Conservation (phyloP, 2,888 invertebrate species). For the Pinctada fucata region DNA sequence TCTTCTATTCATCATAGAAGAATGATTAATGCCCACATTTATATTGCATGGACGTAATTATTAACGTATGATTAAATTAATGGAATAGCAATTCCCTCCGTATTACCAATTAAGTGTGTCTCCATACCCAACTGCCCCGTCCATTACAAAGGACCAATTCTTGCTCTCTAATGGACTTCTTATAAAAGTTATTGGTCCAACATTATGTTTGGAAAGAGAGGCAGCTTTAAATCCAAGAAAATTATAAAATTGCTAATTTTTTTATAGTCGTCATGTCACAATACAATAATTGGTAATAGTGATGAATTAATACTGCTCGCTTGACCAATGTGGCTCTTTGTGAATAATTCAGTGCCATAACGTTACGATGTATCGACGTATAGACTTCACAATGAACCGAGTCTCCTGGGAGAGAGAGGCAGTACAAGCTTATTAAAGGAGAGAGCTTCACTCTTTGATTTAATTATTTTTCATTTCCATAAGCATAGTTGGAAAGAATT, state of each 20-base stretch:
- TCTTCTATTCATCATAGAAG: too few species aligned
- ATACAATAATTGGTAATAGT: neutral
- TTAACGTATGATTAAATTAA: too few species aligned
- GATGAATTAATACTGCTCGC: neutral
- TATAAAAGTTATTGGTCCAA: too few species aligned
- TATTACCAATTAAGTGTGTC: too few species aligned
- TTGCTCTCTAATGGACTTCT: too few species aligned
- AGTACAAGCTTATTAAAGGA: neutral
- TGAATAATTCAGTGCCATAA: constrained; percentile 1
- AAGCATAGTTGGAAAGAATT: neutral
- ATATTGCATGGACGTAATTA: too few species aligned
- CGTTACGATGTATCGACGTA: neutral
- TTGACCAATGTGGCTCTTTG: neutral
- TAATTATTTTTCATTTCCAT: neutral
- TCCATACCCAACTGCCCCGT: too few species aligned
- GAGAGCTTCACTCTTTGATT: neutral
- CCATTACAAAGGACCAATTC: too few species aligned
- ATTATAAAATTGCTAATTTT: neutral
- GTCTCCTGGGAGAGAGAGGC: neutral
- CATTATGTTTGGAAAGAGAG: too few species aligned
- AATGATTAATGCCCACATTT: too few species aligned
- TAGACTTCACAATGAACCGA: neutral
- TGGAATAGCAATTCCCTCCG: too few species aligned
- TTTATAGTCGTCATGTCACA: neutral
- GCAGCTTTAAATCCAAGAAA: too few species aligned